Evolutionary conservation across 1,140 invertebrate species (phyloP), one percentile per base, ranked within the genome.

Genomic region (Cardiocondyla obscurior): DNA sequence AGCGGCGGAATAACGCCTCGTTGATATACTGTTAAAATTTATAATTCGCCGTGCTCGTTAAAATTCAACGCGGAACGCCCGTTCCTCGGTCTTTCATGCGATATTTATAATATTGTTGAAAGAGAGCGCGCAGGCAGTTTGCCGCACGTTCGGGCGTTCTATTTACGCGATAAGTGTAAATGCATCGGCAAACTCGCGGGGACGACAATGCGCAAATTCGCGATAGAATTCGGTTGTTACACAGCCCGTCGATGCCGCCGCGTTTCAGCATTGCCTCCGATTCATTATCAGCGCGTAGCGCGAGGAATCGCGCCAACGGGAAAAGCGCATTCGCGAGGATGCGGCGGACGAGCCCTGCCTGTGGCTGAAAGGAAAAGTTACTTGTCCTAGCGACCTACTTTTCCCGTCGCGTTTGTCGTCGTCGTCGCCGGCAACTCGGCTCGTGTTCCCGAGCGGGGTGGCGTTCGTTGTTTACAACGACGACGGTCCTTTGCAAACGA

Each of bases 311-410:
- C 42, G 28, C 83, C 74, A 69, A 82, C 57, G 62, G 65, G 19
- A 46, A 72, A 67, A n/a, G 72, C 28, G 14, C 16, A n/a, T 16
- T 22, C 2, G 6, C 72, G 53, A 22, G 42, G n/a, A 81, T 8
- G 36, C 12, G 33, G 49, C 39, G 51, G 70, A 53, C 49, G 53
- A 57, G 51, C 39, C 39, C 19, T 36, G 77, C 70, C 70, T 28
- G 44, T 65, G 85, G 55, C 69, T 72, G 85, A 86, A 87, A 87
- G 86, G 85, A 87, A 87, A 87, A 87, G 86, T 87, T 87, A 22
- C 60, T 79, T 67, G 85, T 86, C 53, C 82, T 83, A 46, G 64
- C 82, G 73, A 87, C 86, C 86, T 53, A 87, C 81, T 87, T 87
- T 44, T 51, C 73, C 72, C 42, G 57, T 67, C 84, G 73, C 86